Conservation (phyloP, 1,140 invertebrate genomes). For the Xylocopa sonorina region DNA sequence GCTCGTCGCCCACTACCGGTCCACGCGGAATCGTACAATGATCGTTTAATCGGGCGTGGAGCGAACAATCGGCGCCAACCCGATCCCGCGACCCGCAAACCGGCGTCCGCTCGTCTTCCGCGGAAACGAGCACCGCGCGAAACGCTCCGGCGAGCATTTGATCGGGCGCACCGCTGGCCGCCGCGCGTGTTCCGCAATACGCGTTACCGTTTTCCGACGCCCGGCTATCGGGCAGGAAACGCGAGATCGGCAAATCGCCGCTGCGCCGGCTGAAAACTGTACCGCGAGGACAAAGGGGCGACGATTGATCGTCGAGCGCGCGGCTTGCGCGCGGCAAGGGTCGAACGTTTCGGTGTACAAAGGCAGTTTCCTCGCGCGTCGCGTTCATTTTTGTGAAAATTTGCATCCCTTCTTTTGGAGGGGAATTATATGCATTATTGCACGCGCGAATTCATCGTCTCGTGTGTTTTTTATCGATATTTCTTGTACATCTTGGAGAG, state of each 20-base stretch:
- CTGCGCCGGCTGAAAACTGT: slow-evolving; percentile 35
- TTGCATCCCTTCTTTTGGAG: too few species aligned
- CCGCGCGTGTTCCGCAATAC: slow-evolving; percentile 76
- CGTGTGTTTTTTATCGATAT: too few species aligned
- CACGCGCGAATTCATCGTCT: too few species aligned
- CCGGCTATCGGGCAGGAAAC: slow-evolving; percentile 60
- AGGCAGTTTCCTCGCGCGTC: too few species aligned
- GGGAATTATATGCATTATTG: too few species aligned
- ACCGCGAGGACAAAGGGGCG: not conserved
- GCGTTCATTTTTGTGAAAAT: too few species aligned
- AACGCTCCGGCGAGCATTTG: slow-evolving; percentile 78
- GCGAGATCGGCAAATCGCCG: slow-evolving; percentile 61
- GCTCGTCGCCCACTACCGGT: slow-evolving; percentile 46
- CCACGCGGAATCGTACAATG: slow-evolving; percentile 70
- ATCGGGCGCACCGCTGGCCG: slow-evolving; percentile 80
- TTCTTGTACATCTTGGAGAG: too few species aligned
- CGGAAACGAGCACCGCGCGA: slow-evolving; percentile 78
- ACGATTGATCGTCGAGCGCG: slow-evolving; percentile 18
- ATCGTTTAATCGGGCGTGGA: slow-evolving; percentile 81
- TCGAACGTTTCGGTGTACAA: too few species aligned
- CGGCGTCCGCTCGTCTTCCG: slow-evolving; percentile 76
- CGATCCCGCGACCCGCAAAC: slow-evolving; percentile 55
- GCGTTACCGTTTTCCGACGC: slow-evolving; percentile 47
- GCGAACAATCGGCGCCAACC: slow-evolving; percentile 77
- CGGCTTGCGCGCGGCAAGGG: too few species aligned